Evolutionary conservation across 2,797 vertebrate genomes (phyloP).

Genomic region (Ceyx erithaca): DNA sequence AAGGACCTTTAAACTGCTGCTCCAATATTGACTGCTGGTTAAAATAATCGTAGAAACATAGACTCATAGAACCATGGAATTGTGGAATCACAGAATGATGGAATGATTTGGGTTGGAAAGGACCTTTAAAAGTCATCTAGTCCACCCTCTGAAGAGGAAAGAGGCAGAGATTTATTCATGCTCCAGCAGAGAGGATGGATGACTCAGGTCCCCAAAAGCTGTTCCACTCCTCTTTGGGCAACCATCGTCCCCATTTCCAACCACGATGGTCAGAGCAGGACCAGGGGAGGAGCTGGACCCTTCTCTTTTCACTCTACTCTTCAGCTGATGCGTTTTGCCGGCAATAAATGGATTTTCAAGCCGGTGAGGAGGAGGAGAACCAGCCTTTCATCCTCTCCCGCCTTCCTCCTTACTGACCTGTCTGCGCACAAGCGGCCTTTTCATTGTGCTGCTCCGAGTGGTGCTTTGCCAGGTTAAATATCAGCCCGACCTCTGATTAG

Average conservation of each 20-base stretch:
- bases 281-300: background rate
- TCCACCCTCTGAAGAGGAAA: background rate
- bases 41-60: background rate
- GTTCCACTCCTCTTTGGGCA: background rate
- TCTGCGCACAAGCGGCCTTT: background rate
- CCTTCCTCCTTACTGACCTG: background rate
- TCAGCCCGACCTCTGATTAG: constrained; percentile 44
- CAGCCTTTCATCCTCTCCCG: background rate
- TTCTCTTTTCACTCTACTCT: background rate
- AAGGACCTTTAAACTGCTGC: background rate
- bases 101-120: background rate
- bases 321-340: fast-evolving
- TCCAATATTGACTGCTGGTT: background rate
- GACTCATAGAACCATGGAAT: too few species aligned
- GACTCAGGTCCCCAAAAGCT: fast-evolving
- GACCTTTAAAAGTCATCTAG: background rate
- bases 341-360: background rate
- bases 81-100: background rate
- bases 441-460: background rate
- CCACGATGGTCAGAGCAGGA: background rate
- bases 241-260: background rate
- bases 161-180: background rate
- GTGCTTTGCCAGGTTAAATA: background rate
- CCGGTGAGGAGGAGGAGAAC: fast-evolving
- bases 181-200: fast-evolving